Evolutionary conservation across 2,113 vertebrate genomes (phyloP).

Genomic region (Callopanchax toddi): DNA sequence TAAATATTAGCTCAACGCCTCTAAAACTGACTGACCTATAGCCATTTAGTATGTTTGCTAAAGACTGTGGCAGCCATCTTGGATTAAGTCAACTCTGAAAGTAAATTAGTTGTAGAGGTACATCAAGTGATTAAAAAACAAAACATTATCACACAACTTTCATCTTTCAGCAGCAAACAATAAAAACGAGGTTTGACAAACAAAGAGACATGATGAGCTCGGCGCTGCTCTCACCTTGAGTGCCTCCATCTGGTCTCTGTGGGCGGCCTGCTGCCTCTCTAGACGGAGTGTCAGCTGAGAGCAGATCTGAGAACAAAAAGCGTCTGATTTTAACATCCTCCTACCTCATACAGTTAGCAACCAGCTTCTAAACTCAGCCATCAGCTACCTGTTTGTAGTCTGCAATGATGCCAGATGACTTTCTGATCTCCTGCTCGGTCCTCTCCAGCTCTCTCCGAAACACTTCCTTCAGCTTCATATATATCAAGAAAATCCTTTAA

Average conservation of each 20-base stretch:
- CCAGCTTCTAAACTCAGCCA: neutral
- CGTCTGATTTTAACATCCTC: conserved; percentile 2
- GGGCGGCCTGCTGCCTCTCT: conserved; percentile 86
- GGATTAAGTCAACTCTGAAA: too few species aligned
- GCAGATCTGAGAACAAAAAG: conserved; percentile 84
- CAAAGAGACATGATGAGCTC: neutral
- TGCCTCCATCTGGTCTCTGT: conserved; percentile 85
- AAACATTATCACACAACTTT: too few species aligned
- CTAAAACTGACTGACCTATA: too few species aligned
- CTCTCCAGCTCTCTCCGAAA: conserved; percentile 91
- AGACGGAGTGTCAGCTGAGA: conserved; percentile 89
- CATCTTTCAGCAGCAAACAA: too few species aligned
- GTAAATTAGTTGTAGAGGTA: too few species aligned
- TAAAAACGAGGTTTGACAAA: neutral
- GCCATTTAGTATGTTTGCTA: too few species aligned
- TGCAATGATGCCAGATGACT: conserved; percentile 88
- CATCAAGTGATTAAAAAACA: too few species aligned
- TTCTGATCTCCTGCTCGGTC: conserved; percentile 87
- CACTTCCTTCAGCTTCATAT: conserved; percentile 87
- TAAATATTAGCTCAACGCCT: too few species aligned
- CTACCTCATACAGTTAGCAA: neutral
- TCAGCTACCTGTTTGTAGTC: conserved; percentile 92
- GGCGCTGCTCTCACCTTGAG: conserved; percentile 80
- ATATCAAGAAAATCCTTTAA: neutral
- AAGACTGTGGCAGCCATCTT: too few species aligned